Conservation (phyloP, 2,113 vertebrate genomes). For the Heterotilapia buettikoferi region DNA sequence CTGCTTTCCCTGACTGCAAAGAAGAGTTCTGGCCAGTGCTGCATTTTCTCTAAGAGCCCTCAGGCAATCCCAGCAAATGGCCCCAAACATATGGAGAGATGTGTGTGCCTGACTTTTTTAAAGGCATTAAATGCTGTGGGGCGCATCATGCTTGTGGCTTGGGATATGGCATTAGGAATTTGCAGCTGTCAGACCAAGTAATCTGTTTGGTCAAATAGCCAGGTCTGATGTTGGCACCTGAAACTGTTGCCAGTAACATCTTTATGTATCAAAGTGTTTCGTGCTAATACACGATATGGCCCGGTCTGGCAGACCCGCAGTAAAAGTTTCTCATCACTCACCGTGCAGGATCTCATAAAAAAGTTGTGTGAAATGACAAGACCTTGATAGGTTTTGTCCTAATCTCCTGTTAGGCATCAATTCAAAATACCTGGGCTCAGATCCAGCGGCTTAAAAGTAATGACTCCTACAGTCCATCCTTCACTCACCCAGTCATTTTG, state of each 20-base stretch:
- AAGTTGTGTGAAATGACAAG: conserved; percentile 41
- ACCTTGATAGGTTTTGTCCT: conserved; percentile 36
- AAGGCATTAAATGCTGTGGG: conserved; percentile 4
- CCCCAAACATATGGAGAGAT: conserved; percentile 39
- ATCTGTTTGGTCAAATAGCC: conserved; percentile 15
- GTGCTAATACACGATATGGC: neutral
- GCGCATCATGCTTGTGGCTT: neutral
- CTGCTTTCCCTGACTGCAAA: conserved; percentile 31
- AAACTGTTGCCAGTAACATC: conserved; percentile 16
- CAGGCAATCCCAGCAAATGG: conserved; percentile 26
- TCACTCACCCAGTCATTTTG: conserved; percentile 31
- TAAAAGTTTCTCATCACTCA: conserved; percentile 14
- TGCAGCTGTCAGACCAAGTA: conserved; percentile 29
- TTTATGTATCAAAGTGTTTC: conserved; percentile 16
- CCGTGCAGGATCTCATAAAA: conserved; percentile 2
- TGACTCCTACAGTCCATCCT: conserved; percentile 17
- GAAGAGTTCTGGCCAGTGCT: conserved; percentile 1
- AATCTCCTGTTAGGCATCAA: conserved; percentile 37
- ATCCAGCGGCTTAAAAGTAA: conserved; percentile 45
- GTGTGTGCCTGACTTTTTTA: neutral
- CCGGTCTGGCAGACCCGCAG: neutral
- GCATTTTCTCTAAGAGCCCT: conserved; percentile 28
- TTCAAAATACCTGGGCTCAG: conserved; percentile 39
- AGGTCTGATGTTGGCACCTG: neutral
- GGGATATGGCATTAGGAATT: conserved; percentile 1